Evolutionary conservation across 2,888 invertebrate species (phyloP), one percentile per base, ranked within the genome.

Genomic region (Sarcophaga carnaria): DNA sequence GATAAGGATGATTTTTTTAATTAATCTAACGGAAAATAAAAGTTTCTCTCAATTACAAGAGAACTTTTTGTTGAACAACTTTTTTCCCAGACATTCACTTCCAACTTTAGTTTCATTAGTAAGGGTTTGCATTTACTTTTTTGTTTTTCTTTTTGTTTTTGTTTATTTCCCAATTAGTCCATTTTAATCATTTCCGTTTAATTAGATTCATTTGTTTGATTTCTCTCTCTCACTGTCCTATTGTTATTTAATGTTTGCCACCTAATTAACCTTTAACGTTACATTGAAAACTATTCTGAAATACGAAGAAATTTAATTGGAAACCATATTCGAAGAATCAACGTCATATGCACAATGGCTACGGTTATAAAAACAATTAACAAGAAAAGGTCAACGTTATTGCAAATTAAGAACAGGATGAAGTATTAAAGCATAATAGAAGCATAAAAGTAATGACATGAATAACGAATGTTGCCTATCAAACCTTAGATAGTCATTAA

Each of bases 241-340:
- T 49, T 54, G 49, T 47, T 45, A 27, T 37, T 63, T 54, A 14
- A 59, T 37, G n/a, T 3, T 66, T 25, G 5, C 11, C 54, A 77
- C 66, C 47, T 83, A 78, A 77, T 83, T 83, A 83, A 83, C 77
- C 27, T 72, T 78, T 62, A 37, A 10, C 45, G 59, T 12, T 20
- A 11, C 12, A 71, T 70, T 47, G 20, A 49, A 64, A 47, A 47
- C 2, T 14, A 54, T 17, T 14, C 4, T 54, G 63, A 20, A 64
- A 25, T 14, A 37, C 8, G 37, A 37, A 10, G 37, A 37, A 37
- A 20, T 63, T 12, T 71, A 70, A 82, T 45, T 25, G 25, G n/a
- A 74, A 80, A 71, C 72, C 80, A 6, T 54, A 59, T 20, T 45
- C 27, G 71, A 14, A 54, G 54, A 14, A 64, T 1, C 17, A 20